Evolutionary conservation across 2,888 invertebrate genomes (phyloP).

Genomic region (Lasioglossum figueresi): DNA sequence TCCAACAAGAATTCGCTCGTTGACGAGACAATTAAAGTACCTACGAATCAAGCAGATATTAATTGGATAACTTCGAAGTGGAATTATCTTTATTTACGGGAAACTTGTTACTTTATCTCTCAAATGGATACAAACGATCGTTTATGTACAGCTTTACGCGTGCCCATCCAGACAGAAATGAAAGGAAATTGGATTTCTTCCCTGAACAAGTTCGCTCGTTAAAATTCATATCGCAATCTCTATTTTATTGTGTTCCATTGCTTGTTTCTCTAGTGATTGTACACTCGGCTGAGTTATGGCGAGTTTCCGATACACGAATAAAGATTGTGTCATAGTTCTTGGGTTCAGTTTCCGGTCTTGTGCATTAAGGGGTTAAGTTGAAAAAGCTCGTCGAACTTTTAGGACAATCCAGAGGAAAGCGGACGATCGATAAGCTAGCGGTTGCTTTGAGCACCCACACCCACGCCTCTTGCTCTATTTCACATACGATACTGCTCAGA

Average conservation of each 20-base stretch:
- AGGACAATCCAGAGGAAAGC: slow-evolving; percentile 27
- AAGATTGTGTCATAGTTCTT: background rate
- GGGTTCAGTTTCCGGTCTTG: background rate
- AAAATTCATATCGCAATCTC: background rate
- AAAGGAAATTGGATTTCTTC: background rate
- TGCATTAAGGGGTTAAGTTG: slow-evolving; percentile 12
- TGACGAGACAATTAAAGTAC: background rate
- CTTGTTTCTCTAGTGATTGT: background rate
- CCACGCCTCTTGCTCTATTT: slow-evolving; percentile 41
- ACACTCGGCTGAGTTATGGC: background rate
- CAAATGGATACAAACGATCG: background rate
- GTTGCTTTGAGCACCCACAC: slow-evolving; percentile 32
- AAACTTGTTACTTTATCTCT: background rate
- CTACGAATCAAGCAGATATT: background rate
- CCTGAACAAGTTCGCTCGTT: background rate
- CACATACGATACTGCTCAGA: slow-evolving; percentile 19
- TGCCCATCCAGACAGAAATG: background rate
- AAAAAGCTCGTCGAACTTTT: slow-evolving; percentile 42
- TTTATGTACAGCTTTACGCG: background rate
- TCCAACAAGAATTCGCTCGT: background rate
- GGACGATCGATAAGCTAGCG: slow-evolving; percentile 38
- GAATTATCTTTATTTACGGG: background rate
- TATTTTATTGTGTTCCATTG: background rate
- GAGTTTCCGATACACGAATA: background rate
- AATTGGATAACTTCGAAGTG: background rate